A percentile compares a stretch with the other conserved stretches of the same genome.
Evolutionary conservation across 2,797 vertebrate genomes (phyloP).

Genomic region (Vultur gryphus): DNA sequence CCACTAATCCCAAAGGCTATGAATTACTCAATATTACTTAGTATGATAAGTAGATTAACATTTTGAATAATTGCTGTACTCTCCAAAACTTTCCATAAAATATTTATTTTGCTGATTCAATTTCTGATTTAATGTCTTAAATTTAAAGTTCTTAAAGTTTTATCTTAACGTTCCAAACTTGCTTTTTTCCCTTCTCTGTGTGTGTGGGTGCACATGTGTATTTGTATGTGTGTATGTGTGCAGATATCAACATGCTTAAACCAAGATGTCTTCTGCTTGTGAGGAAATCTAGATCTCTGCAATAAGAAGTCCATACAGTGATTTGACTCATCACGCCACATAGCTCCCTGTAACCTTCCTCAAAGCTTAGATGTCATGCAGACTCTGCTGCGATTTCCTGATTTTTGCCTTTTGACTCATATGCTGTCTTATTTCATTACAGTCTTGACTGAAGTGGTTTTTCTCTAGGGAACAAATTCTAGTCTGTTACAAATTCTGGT

Average conservation of each 20-base stretch:
- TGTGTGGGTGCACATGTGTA: accelerated
- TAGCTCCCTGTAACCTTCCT: neutral
- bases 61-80: neutral
- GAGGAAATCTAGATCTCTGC: neutral
- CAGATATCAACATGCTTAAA: neutral
- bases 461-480: neutral
- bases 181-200: neutral
- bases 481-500: neutral
- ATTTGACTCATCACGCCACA: neutral
- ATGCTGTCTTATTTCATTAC: neutral
- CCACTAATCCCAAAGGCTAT: neutral
- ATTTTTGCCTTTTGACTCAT: neutral
- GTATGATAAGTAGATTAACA: neutral
- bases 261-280: neutral
- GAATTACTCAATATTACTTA: neutral
- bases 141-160: neutral
- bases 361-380: neutral
- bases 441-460: neutral
- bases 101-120: neutral
- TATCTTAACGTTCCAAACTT: neutral
- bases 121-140: neutral
- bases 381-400: neutral
- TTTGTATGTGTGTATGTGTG: neutral
- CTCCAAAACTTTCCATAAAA: neutral
- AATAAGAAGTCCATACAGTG: neutral